phyloP scores from a whole-genome alignment of 64 coral and sea anemone genomes.

The Dendronephthya gigantea region DNA sequence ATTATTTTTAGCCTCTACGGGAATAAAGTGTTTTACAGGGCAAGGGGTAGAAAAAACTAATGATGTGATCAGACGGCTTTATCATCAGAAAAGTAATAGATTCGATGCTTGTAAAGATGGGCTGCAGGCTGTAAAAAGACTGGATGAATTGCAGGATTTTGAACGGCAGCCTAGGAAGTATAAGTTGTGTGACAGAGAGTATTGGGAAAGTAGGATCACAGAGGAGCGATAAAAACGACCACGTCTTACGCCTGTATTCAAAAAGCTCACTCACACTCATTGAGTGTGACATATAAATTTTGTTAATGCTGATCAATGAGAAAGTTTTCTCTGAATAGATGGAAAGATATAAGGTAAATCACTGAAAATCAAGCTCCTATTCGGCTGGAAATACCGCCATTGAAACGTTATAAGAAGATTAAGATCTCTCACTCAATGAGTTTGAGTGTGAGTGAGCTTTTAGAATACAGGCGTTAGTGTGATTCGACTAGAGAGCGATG shows the following conservation, averaged over 20 bases:
- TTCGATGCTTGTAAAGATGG: constrained; percentile 28
- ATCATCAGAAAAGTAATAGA: constrained; percentile 16
- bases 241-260: no score
- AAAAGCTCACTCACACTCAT: no score
- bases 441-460: no score
- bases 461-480: no score
- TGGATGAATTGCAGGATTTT: neutral
- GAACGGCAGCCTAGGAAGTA: neutral
- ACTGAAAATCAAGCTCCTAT: no score
- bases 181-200: neutral
- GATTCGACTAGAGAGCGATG: neutral
- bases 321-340: no score
- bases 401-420: no score
- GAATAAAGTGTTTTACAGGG: constrained; percentile 4
- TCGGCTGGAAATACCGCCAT: no score
- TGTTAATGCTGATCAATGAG: no score
- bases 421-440: no score
- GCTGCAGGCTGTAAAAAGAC: neutral
- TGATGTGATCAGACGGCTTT: neutral
- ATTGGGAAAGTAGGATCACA: neutral
- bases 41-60: constrained; percentile 23
- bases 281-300: no score
- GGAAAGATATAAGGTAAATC: no score
- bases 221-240: neutral
- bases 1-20: neutral